Evolutionary conservation across 2,113 vertebrate species (phyloP), one percentile per base, ranked within the genome.

Genomic region (Eleginops maclovinus): DNA sequence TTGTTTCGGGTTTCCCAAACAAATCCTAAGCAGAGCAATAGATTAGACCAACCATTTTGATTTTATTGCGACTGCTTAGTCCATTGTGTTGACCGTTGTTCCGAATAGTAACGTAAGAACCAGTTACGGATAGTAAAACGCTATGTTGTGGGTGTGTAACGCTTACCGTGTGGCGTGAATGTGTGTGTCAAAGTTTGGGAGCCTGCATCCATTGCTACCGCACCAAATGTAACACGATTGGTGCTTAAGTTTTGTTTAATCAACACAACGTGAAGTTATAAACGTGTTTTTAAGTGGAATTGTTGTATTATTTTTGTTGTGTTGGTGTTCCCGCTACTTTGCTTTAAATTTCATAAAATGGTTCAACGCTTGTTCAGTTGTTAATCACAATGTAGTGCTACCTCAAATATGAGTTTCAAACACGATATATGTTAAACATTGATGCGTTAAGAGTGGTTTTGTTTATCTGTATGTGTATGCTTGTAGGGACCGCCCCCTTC

Each of bases 401-500:
- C 1, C 5, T 58, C 8, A 15, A 46, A 31, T 0, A 1, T 14
- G 2, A 3, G 5, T 69, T 75, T 47, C 6, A 49, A 24, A 6
- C 6, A 28, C 1, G 22, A 62, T 77, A 58, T 77, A 11, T 49
- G 54, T 80, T 4, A 71, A 75, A 31, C 31, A 4, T 17, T 55
- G 9, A 21, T 21, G 28, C 17, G 62, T 41, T 49, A 24, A 19
- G 41, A 69, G 0, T 21, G 21, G 31, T 4, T 53, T 60, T 59
- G 28, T 13, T 21, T 46, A 4, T 66, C 3, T 72, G 21, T 73
- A 3, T 40, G 59, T 60, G 67, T 22, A 46, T 36, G 59, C 5
- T 55, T 69, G 69, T 6, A 78, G 92, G 90, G 84, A 84, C 92
- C 93, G 88, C 92, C 93, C 93, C 89, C 91, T 80, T 86, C 54